phyloP scores from a whole-genome alignment of 35 echinoderm and acorn worm species.

The Apostichopus californicus region DNA sequence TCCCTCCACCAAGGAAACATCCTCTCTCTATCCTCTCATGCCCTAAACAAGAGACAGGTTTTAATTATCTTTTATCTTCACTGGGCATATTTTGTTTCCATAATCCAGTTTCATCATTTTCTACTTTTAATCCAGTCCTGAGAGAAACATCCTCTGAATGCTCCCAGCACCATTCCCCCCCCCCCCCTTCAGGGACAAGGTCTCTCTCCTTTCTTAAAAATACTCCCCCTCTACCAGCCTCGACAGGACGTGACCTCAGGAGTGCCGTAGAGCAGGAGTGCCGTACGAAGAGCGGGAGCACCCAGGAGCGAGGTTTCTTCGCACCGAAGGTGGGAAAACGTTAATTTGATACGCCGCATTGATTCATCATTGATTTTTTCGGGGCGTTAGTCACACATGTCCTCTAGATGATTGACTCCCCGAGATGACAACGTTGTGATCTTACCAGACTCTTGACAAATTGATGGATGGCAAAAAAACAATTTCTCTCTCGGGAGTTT shows the following conservation, averaged over 20 bases:
- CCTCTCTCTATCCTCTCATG: not conserved
- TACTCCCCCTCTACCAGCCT: not conserved
- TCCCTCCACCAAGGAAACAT: too few relatives aligned
- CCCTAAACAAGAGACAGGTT: not conserved
- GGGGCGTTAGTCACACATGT: slow-evolving; percentile 30
- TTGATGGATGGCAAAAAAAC: not conserved
- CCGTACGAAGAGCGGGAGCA: too few relatives aligned
- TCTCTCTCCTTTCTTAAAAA: not conserved
- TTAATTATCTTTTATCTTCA: not conserved
- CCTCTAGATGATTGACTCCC: slow-evolving; percentile 15
- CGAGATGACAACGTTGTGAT: not conserved
- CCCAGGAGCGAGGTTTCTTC: not conserved
- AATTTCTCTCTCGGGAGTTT: not conserved
- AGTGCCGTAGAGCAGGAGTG: too few relatives aligned
- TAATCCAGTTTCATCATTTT: not conserved
- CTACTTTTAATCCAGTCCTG: not conserved
- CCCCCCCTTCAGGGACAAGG: not conserved
- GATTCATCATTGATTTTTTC: slow-evolving; percentile 11
- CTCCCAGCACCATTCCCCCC: not conserved
- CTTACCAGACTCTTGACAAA: not conserved
- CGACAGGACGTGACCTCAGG: not conserved
- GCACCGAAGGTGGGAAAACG: not conserved
- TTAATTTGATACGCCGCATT: slow-evolving; percentile 10
- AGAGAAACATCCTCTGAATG: not conserved
- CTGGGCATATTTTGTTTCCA: not conserved